Evolutionary conservation across 1,140 invertebrate species (phyloP).

Genomic region (Drosophila ironensis): DNA sequence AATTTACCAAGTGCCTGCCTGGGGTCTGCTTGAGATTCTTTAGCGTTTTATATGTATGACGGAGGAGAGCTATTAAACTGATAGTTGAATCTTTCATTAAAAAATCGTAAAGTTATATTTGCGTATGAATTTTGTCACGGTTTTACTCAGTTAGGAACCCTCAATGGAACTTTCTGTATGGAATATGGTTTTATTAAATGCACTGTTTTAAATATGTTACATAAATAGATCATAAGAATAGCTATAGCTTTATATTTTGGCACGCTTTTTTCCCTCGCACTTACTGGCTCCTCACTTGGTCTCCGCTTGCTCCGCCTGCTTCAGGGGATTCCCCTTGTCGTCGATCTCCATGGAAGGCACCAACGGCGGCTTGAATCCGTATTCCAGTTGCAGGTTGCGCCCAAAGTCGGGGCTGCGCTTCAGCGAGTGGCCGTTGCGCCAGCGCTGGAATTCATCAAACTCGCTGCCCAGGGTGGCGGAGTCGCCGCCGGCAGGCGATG

Average conservation of each 20-base stretch:
- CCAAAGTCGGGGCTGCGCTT: constrained; percentile 83
- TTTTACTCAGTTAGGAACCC: no score
- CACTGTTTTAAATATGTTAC: constrained; percentile 46
- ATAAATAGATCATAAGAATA: constrained; percentile 66
- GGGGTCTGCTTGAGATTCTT: background rate
- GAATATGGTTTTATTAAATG: constrained; percentile 57
- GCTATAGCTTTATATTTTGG: constrained; percentile 72
- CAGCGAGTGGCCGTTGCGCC: constrained; percentile 71
- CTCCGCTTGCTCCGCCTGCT: constrained; percentile 42
- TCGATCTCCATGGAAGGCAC: constrained; percentile 91
- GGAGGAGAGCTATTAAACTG: no score
- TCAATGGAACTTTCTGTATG: background rate
- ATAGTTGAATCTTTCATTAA: no score
- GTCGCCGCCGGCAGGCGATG: background rate
- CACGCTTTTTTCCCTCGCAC: constrained; percentile 45
- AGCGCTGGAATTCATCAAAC: constrained; percentile 83
- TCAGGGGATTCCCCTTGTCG: constrained; percentile 85
- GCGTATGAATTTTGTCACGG: background rate
- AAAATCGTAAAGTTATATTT: background rate
- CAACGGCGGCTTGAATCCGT: constrained; percentile 91
- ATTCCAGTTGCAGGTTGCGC: constrained; percentile 88
- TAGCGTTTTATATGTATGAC: no score
- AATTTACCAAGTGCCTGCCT: constrained; percentile 27
- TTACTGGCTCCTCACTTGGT: constrained; percentile 10
- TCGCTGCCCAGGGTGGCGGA: constrained; percentile 25